Conservation (phyloP, 2,113 vertebrate genomes). For the Stomatorhinus ivindoensis region DNA sequence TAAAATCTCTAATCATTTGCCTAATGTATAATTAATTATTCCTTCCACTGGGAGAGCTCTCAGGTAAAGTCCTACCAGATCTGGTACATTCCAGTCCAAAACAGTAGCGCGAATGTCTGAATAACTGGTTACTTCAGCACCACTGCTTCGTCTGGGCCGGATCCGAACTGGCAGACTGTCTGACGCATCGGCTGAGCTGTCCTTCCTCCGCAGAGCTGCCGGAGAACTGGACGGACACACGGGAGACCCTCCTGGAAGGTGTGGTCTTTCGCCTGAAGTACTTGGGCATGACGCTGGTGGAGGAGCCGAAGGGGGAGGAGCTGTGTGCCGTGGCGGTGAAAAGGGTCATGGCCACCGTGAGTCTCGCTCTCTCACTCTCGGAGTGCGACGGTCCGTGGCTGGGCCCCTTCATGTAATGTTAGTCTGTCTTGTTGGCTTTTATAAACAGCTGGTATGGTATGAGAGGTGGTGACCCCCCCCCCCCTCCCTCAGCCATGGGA, state of each 20-base stretch:
- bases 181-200: neutral
- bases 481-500: neutral
- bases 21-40: neutral
- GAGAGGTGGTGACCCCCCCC: neutral
- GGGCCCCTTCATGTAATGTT: neutral
- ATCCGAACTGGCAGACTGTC: no score
- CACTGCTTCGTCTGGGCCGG: neutral
- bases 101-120: neutral
- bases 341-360: slow-evolving; percentile 90
- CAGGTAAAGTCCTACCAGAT: neutral
- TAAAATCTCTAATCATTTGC: neutral
- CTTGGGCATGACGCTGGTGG: slow-evolving; percentile 91
- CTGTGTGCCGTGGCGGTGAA: slow-evolving; percentile 85
- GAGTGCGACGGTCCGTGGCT: neutral
- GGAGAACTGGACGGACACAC: slow-evolving; percentile 95
- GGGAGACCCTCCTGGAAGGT: slow-evolving; percentile 89
- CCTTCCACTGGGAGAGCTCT: neutral
- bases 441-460: neutral
- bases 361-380: slow-evolving; percentile 16
- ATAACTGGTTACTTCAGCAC: neutral
- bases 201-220: slow-evolving; percentile 72
- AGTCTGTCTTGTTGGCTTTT: neutral
- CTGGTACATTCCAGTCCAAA: neutral
- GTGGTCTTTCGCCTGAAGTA: slow-evolving; percentile 95
- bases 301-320: slow-evolving; percentile 96